Conservation (phyloP, 2,888 invertebrate species). For the Drosophila borborema region DNA sequence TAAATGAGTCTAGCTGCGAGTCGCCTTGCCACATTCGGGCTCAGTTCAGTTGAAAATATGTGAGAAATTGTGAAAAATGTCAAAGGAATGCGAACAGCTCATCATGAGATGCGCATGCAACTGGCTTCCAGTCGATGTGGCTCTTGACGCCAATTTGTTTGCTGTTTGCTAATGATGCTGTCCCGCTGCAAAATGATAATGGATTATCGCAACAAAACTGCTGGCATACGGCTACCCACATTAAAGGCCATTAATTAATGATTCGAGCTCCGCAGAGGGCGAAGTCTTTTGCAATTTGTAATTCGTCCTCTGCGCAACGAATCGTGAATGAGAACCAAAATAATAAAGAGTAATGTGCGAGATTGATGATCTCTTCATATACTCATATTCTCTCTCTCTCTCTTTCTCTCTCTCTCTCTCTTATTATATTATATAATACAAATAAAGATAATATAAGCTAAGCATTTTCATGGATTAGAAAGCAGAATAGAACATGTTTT, state of each 20-base stretch:
- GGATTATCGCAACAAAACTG: conserved; percentile 21
- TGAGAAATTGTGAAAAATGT: conserved; percentile 60
- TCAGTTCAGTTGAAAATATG: conserved; percentile 38
- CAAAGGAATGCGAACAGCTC: conserved; percentile 49
- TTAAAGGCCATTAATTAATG: conserved; percentile 45
- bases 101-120: conserved; percentile 61
- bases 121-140: conserved; percentile 19
- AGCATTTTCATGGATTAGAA: too few relatives aligned
- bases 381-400: conserved; percentile 43
- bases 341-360: conserved; percentile 38
- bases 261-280: background rate
- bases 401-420: background rate
- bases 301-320: conserved; percentile 3
- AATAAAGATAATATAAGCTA: too few relatives aligned
- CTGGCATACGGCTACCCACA: conserved; percentile 18
- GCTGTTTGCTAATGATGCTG: conserved; percentile 65
- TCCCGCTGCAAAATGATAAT: conserved; percentile 29
- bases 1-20: conserved; percentile 50
- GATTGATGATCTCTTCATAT: conserved; percentile 74
- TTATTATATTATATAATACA: too few relatives aligned
- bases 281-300: background rate
- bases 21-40: background rate
- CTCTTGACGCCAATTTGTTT: conserved; percentile 58
- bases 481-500: too few relatives aligned
- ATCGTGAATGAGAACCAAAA: conserved; percentile 22